Base-by-base conservation (phyloP, 1,140 invertebrate genomes). In the Amyelois transitella region DNA sequence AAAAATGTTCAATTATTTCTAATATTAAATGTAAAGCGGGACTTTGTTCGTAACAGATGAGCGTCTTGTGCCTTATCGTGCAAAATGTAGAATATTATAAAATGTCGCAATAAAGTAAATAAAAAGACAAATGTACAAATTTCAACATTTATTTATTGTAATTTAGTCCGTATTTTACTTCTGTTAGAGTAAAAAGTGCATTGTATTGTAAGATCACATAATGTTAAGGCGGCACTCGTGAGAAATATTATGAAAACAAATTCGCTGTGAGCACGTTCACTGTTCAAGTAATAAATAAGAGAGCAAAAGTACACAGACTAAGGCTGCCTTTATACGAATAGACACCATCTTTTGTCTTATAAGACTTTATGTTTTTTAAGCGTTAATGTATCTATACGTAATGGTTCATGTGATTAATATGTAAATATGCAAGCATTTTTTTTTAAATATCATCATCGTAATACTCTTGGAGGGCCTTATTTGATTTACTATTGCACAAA, bases 191-290 rank as follows among this genome's bases (percentile, higher is more conserved):
- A 19, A 54, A 55, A 60, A 70, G 57, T 81, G 45, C 56, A 51
- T 45, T 71, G 71, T 20, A 24, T 49, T 38, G 18, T 44, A 17
- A 19, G 14, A 63, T 48, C 70, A 80, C 68, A 74, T 78, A 77
- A 80, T 67, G 66, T 57, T 71, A 64, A 72, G 76, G 73, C 70
- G 66, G 66, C 57, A 66, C 64, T 77, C 72, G 72, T 68, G 72
- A 83, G 78, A 83, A 87, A 87, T 87, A 87, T 87, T 87, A 85
- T 87, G 84, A 82, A 81, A 87, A 87, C 84, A 87, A 87, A 87
- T 87, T 87, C 75, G 73, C 74, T 77, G 76, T 77, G 81, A 87
- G 81, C 84, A 87, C 81, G 83, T 87, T 81, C 78, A 70, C 70
- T 77, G 74, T 66, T 69, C 73, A 72, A 78, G 80, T 84, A 85